Base-by-base conservation (phyloP, 2,113 vertebrate genomes). In the Rhynchomys soricoides region DNA sequence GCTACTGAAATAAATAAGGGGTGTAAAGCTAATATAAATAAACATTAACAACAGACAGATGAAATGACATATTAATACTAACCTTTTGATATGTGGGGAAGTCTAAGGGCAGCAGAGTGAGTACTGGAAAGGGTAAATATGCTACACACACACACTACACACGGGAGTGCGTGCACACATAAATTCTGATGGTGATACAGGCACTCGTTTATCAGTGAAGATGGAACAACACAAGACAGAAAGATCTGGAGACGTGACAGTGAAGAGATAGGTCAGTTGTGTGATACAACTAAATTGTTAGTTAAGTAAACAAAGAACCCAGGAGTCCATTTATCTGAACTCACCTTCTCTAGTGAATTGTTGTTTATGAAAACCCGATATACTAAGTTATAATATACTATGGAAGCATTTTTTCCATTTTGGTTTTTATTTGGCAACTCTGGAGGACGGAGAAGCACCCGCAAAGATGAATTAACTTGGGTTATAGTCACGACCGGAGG, bases 281-380 rank as follows among this genome's bases (percentile, higher is more conserved):
- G 34, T 40, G 37, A 86, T 68, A 34, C 31, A 50, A 21, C 37
- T 31, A 71, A 75, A 59, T 66, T 59, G 3, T 70, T 88, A 24
- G 22, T 66, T 73, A 83, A 90, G 43, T 19, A 10, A 95, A 90
- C 17, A 68, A 29, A 78, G 4, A 40, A 95, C 77, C 5, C 73
- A 95, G 34, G 22, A 70, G 11, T 94, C 52, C 11, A 3, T 86
- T 50, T 37, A 88, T 52, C 26, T 62, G 21, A 45, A 87, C 97
- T 98, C 98, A 98, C 98, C 98, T 97, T 97, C 1, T 97, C 73
- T 31, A 98, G 40, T 66, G 97, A 96, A 89, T 98, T 98, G 91
- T 96, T 98, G 87, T 97, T 98, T 96, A 98, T 11, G 81, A 98
- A 98, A 95, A 98, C 96, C 86, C 97, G 96, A 64, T 98, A 99